phyloP scores from a whole-genome alignment of 1,140 invertebrate species.

The Neuroterus valhalla region DNA sequence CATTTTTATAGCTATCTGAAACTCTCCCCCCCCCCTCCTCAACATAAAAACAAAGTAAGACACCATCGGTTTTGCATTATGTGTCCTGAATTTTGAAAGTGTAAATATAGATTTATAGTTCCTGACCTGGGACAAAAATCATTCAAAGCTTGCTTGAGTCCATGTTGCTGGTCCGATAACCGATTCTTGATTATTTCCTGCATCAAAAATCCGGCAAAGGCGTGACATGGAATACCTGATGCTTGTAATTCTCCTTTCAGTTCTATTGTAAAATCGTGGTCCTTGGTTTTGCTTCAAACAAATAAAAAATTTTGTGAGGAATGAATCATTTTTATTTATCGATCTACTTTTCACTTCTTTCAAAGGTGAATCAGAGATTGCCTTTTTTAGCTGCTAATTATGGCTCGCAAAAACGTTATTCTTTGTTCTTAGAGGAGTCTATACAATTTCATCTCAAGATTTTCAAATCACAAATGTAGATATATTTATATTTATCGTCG shows the following conservation, averaged over 20 bases:
- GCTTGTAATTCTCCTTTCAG: constrained; percentile 54
- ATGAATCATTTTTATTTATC: not conserved
- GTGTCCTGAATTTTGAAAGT: too few species aligned
- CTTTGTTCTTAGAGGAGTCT: too few species aligned
- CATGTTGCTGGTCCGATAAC: constrained; percentile 33
- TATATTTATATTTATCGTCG: too few species aligned
- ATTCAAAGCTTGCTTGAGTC: constrained; percentile 34
- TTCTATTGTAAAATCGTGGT: constrained; percentile 43
- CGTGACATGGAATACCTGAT: constrained; percentile 58
- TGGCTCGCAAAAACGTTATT: too few species aligned
- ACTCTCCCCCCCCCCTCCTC: too few species aligned
- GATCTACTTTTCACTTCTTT: not conserved
- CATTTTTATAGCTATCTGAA: too few species aligned
- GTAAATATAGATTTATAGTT: not conserved
- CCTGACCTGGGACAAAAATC: constrained; percentile 58
- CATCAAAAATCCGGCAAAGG: constrained; percentile 58
- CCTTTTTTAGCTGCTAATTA: too few species aligned
- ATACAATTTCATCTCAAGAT: too few species aligned
- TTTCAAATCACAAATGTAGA: too few species aligned
- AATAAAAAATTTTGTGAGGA: not conserved
- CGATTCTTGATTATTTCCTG: constrained; percentile 51
- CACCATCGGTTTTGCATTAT: too few species aligned
- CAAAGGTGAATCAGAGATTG: too few species aligned
- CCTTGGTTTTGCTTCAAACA: constrained; percentile 12
- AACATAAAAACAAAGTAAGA: too few species aligned